phyloP scores from a whole-genome alignment of 2,888 invertebrate species.

The Coleophora deauratella region DNA sequence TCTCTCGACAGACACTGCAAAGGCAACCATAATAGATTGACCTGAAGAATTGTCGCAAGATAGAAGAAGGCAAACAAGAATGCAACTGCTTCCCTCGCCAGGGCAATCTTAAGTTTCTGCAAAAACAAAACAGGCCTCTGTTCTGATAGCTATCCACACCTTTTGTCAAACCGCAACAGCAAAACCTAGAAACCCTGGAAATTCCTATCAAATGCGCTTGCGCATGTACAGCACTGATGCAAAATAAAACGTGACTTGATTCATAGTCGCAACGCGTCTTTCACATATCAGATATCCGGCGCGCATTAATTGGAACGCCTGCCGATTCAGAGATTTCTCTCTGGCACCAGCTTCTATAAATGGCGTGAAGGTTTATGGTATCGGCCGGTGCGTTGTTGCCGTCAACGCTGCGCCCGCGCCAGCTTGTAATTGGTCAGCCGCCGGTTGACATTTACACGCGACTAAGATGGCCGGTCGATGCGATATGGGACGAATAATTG shows the following conservation, averaged over 20 bases:
- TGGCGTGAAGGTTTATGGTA: slow-evolving; percentile 68
- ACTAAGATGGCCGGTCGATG: slow-evolving; percentile 61
- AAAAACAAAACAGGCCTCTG: too few relatives aligned
- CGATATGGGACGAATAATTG: slow-evolving; percentile 63
- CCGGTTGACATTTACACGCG: slow-evolving; percentile 66
- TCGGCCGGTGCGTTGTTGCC: slow-evolving; percentile 58
- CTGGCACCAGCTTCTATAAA: slow-evolving; percentile 51
- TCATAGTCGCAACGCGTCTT: slow-evolving; percentile 14
- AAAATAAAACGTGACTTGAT: not conserved
- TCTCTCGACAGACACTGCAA: too few relatives aligned
- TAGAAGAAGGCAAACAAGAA: too few relatives aligned
- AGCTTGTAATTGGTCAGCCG: slow-evolving; percentile 68
- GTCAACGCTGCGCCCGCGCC: slow-evolving; percentile 59
- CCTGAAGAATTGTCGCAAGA: too few relatives aligned
- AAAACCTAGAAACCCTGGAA: too few relatives aligned
- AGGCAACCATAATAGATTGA: too few relatives aligned
- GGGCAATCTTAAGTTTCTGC: too few relatives aligned
- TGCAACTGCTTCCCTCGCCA: too few relatives aligned
- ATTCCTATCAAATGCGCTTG: too few relatives aligned
- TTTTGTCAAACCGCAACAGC: too few relatives aligned
- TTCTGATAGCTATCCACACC: too few relatives aligned
- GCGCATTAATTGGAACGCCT: slow-evolving; percentile 65
- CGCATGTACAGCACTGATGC: too few relatives aligned
- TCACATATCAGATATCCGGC: slow-evolving; percentile 44
- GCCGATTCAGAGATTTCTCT: slow-evolving; percentile 51